Evolutionary conservation across 2,113 vertebrate genomes (phyloP), one percentile per base, ranked within the genome.

Genomic region (Climacteris rufus): DNA sequence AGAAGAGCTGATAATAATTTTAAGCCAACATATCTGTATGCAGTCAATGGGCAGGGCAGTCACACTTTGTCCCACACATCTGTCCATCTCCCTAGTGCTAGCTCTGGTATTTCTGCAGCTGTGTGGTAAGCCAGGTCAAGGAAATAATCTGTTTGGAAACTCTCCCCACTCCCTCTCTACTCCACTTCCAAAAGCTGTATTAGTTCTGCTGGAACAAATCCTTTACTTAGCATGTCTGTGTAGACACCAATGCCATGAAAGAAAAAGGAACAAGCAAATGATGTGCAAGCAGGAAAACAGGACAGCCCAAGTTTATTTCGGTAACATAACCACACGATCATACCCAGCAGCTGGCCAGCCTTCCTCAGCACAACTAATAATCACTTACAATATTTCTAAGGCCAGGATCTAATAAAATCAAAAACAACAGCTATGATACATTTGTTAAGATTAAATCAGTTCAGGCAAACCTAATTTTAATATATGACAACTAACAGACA

Each of bases 401-500:
- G 8, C 19, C n/a, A 57, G 9, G 20, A 65, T 57, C 28, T 44
- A 74, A 74, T n/a, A 70, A 64, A 61, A 28, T 87, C n/a, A 40
- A 78, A 84, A 70, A n/a, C 40, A 87, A 80, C 4, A 56, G 23
- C 21, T 64, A 69, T 18, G 53, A 63, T 66, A 47, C 25, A 21
- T 82, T 96, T 82, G 33, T 59, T 49, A 66, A 83, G 63, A 91
- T 60, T 83, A 81, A 63, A 74, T 74, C 39, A 87, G 39, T 56
- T 70, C 74, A 90, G 61, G 10, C 40, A 54, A 87, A 87, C 35
- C 13, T 63, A 33, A 70, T 89, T 89, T 94, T 35, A 21, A 30
- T 25, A 52, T 78, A 22, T 82, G 69, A 49, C 56, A 91, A 71
- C 37, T 44, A 87, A 39, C 19, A 59, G 56, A 37, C 33, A 74